Conservation (phyloP, 2,888 invertebrate genomes). For the Laspeyria flexula region DNA sequence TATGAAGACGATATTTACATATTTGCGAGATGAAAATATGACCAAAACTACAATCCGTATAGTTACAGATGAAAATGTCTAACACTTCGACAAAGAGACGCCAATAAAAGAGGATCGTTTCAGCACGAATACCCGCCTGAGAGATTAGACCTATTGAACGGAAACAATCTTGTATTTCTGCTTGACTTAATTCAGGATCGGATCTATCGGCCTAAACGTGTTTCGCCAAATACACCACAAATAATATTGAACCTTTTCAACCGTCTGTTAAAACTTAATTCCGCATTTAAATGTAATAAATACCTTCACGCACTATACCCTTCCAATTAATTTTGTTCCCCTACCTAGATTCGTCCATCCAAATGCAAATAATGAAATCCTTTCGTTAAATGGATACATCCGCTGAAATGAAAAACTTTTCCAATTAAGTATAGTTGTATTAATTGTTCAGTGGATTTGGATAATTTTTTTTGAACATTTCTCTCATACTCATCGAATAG, state of each 20-base stretch:
- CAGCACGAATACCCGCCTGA: constrained; percentile 81
- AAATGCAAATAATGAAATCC: constrained; percentile 15
- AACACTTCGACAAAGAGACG: constrained; percentile 72
- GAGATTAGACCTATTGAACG: constrained; percentile 82
- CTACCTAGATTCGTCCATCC: background rate
- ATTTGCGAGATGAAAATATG: constrained; percentile 22
- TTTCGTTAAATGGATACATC: constrained; percentile 28
- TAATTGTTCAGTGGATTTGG: constrained; percentile 23
- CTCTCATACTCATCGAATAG: background rate
- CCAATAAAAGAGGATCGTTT: constrained; percentile 81
- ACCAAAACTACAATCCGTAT: constrained; percentile 46
- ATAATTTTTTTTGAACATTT: background rate
- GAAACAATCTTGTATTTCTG: constrained; percentile 83
- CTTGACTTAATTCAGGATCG: constrained; percentile 70
- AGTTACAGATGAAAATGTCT: constrained; percentile 62
- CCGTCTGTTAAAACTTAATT: constrained; percentile 6
- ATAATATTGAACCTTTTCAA: constrained; percentile 40
- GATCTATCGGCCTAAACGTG: constrained; percentile 60
- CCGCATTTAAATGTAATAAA: background rate
- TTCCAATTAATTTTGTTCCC: background rate
- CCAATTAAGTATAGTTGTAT: constrained; percentile 23
- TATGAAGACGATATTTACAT: background rate
- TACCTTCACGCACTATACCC: background rate
- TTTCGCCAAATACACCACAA: constrained; percentile 49
- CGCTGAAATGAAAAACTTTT: constrained; percentile 31